Evolutionary conservation across 2,113 vertebrate genomes (phyloP).

Genomic region (Collichthys lucidus): DNA sequence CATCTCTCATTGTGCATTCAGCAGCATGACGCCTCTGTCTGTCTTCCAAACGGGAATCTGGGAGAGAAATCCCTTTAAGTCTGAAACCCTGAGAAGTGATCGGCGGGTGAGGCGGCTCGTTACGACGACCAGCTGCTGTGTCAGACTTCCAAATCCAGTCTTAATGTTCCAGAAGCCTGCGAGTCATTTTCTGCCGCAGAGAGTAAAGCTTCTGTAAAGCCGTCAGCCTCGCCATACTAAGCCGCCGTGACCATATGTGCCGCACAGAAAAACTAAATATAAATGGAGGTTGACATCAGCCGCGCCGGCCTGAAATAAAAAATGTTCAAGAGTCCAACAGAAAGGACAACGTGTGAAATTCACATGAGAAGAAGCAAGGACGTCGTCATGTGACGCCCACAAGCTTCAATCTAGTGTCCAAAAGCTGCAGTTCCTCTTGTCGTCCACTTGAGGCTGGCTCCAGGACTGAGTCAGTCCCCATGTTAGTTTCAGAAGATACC

Average conservation of each 20-base stretch:
- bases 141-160: conserved; percentile 51
- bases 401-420: too few species aligned
- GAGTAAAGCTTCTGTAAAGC: conserved; percentile 62
- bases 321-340: background rate
- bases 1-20: conserved; percentile 66
- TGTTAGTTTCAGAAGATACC: too few species aligned
- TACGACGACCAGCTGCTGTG: conserved; percentile 66
- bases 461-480: too few species aligned
- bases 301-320: background rate
- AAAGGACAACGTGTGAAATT: too few species aligned
- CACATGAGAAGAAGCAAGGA: too few species aligned
- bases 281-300: conserved; percentile 14
- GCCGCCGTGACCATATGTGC: conserved; percentile 35
- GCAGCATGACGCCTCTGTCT: conserved; percentile 40
- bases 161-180: conserved; percentile 54
- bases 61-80: conserved; percentile 69
- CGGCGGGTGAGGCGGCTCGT: conserved; percentile 42
- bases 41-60: conserved; percentile 67
- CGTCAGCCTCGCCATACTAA: conserved; percentile 11
- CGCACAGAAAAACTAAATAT: conserved; percentile 1
- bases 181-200: conserved; percentile 49
- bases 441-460: too few species aligned
- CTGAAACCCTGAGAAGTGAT: conserved; percentile 57
- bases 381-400: too few species aligned
- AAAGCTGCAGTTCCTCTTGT: too few species aligned